Conservation (phyloP, 2,113 vertebrate species). For the Anarrhichthys ocellatus region DNA sequence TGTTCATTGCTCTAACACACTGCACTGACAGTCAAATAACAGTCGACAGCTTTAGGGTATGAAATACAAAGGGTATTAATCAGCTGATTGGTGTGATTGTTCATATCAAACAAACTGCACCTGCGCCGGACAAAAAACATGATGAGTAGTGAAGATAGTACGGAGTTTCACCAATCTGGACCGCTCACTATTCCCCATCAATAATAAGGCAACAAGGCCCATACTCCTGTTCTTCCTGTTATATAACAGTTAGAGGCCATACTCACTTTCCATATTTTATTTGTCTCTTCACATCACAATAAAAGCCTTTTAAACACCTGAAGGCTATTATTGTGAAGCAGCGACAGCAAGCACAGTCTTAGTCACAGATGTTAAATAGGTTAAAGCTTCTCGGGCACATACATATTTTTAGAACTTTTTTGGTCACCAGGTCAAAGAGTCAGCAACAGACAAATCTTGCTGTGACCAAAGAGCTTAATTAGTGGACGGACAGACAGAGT, state of each 20-base stretch:
- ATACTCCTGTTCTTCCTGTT: background rate
- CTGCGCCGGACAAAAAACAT: background rate
- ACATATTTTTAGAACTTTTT: background rate
- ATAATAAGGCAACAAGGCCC: background rate
- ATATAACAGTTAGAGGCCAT: background rate
- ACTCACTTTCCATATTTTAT: background rate
- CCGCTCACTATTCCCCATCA: background rate
- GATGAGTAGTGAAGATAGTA: background rate
- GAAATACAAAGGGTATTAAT: background rate
- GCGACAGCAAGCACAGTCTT: background rate
- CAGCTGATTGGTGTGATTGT: background rate
- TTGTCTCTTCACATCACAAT: conserved; percentile 14
- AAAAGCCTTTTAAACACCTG: background rate
- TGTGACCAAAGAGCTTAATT: background rate
- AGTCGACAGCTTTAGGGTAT: background rate
- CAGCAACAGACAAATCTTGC: background rate
- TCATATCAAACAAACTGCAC: background rate
- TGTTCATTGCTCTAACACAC: background rate
- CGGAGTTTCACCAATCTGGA: background rate
- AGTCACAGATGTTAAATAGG: background rate
- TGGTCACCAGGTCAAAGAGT: background rate
- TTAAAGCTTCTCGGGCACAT: background rate
- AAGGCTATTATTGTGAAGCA: conserved; percentile 12
- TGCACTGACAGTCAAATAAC: background rate
- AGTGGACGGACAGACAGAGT: background rate